These are phyloP conservation scores for Drosophila nikananu DNA, from an alignment of 1,140 invertebrate genomes.

Conservation along the genomic window DNA sequence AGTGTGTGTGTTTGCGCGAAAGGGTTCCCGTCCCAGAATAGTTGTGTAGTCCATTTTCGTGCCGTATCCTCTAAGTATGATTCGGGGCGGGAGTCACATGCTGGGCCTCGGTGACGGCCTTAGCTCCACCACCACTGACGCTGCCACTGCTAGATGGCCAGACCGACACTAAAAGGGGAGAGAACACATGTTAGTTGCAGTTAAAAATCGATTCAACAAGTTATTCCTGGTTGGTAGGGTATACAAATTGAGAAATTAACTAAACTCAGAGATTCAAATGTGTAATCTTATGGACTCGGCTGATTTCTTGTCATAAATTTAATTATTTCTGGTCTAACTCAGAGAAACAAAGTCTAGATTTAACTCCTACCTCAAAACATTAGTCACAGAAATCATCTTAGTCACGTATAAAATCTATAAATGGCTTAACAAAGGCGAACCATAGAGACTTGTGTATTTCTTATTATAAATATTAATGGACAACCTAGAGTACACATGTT, in stretches of 20 bases:
- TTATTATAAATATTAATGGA: neutral
- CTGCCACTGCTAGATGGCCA: constrained; percentile 70
- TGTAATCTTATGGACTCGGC: neutral
- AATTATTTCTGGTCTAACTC: neutral
- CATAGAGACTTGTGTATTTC: neutral
- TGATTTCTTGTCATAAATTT: neutral
- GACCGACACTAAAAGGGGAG: constrained; percentile 68
- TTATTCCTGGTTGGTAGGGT: neutral
- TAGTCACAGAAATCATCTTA: neutral
- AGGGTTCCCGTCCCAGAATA: constrained; percentile 43
- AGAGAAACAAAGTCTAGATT: neutral
- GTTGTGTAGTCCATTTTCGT: constrained; percentile 38
- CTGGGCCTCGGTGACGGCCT: constrained; percentile 31
- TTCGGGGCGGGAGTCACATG: neutral
- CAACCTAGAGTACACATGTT: neutral
- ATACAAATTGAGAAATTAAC: too few species aligned
- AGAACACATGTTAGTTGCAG: constrained; percentile 7
- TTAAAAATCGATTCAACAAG: constrained; percentile 4
- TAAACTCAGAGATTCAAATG: neutral
- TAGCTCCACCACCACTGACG: constrained; percentile 45
- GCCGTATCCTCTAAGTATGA: constrained; percentile 20
- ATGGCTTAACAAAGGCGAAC: neutral
- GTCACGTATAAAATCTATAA: neutral
- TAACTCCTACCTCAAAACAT: neutral
- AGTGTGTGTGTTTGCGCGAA: constrained; percentile 39